These are phyloP conservation scores for Caenorhabditis sinica DNA, from an alignment of 2,888 invertebrate genomes.

Conservation along the genomic window DNA sequence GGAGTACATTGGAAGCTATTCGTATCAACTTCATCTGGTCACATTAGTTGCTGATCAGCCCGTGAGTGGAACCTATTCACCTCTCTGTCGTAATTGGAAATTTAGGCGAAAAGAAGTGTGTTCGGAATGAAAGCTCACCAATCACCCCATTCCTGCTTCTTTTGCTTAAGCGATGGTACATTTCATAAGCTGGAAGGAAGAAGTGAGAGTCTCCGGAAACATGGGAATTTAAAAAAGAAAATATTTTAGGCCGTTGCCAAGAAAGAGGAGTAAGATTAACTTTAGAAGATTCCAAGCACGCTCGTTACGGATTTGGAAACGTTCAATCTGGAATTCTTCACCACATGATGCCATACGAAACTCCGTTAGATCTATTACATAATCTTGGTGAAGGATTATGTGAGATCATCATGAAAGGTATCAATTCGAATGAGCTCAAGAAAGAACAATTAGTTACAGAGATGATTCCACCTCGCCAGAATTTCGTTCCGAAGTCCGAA, in stretches of 20 bases:
- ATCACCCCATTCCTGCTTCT: background rate
- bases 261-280: background rate
- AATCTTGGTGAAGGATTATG: background rate
- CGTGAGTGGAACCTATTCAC: background rate
- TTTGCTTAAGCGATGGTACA: background rate
- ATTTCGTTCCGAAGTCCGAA: too few species aligned
- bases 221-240: too few species aligned
- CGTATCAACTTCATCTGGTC: background rate
- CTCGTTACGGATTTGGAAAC: background rate
- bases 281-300: background rate
- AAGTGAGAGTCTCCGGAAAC: too few species aligned
- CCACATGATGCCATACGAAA: background rate
- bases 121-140: slow-evolving; percentile 11
- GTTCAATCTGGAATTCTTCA: background rate
- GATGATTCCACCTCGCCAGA: background rate
- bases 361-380: background rate
- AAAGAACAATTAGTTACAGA: background rate
- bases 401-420: background rate
- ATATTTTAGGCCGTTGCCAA: background rate
- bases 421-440: background rate
- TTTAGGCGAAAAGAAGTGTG: slow-evolving; percentile 8
- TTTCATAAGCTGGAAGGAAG: background rate
- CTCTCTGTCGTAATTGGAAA: background rate
- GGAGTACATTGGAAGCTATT: too few species aligned
- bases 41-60: background rate